phyloP scores from a whole-genome alignment of 2,113 vertebrate species.

The Orthochromis indermauri region DNA sequence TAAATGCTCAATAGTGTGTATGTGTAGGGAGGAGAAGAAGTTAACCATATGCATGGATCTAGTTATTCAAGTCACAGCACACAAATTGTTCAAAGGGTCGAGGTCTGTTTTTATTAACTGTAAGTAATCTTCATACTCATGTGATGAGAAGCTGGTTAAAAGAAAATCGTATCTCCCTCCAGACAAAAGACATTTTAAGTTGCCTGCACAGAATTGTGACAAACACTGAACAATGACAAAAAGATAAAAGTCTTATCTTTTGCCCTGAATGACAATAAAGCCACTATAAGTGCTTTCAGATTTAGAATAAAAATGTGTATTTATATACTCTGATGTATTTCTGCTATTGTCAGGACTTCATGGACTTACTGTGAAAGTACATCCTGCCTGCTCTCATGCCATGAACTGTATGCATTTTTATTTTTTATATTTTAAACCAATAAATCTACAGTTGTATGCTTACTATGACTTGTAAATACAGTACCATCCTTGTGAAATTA shows the following conservation, averaged over 20 bases:
- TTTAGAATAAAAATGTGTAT: constrained; percentile 6
- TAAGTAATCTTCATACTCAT: not conserved
- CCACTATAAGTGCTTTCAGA: constrained; percentile 16
- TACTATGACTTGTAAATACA: not conserved
- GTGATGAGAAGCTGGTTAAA: not conserved
- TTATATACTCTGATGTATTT: constrained; percentile 20
- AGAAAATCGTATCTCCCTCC: not conserved
- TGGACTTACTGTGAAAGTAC: constrained; percentile 19
- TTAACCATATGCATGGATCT: not conserved
- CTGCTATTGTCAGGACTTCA: not conserved
- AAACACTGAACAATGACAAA: constrained; percentile 28
- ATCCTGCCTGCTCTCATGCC: not conserved
- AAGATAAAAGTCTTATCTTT: constrained; percentile 18
- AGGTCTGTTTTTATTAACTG: not conserved
- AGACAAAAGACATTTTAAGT: not conserved
- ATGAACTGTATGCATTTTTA: constrained; percentile 18
- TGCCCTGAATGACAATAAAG: constrained; percentile 16
- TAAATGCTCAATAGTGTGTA: not conserved
- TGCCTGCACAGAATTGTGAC: not conserved
- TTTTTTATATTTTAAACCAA: constrained; percentile 10
- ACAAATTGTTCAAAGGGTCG: not conserved
- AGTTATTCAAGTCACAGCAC: constrained; percentile 5
- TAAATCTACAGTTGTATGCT: not conserved
- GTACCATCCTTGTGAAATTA: not conserved
- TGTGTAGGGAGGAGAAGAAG: not conserved